Base-by-base conservation (phyloP, 1,140 invertebrate genomes). In the Pygmarrhopalites habei region DNA sequence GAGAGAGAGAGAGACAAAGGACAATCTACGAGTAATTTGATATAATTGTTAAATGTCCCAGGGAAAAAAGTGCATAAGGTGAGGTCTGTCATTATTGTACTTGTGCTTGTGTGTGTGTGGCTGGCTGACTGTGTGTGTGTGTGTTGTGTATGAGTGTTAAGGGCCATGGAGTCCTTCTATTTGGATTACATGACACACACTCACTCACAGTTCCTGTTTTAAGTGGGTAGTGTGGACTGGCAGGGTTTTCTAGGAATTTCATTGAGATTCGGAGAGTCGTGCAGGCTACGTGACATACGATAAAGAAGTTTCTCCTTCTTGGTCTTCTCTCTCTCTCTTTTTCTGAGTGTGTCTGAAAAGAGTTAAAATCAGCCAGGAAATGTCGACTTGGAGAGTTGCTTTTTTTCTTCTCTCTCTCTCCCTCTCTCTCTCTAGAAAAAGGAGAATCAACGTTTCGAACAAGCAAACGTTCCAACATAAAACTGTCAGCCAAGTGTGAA, bases 401-500 rank as follows among this genome's bases (percentile, higher is more conserved):
- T 35, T 35, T n/a, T n/a, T 49, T n/a, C n/a, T 12, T 41, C 39
- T 41, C 39, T 41, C 39, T 41, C 39, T 41, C 39, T 41, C 39
- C 39, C 39, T 49, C 47, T 23, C n/a, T n/a, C n/a, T n/a, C n/a
- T n/a, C 10, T 53, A 14, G 12, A 14, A 53, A 30, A 53, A 56
- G 30, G 51, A 30, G 23, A 53, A 28, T 58, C 35, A 35, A 19
- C 12, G 29, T 41, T 30, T 58, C 25, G 39, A 58, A 35, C 23
- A 28, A 14, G 53, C 29, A 32, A 56, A 32, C 58, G 39, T 26
- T 47, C 58, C 26, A 41, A 56, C 62, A 59, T 64, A 64, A 64
- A 64, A 64, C 56, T 59, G 62, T 64, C 62, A 64, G 44, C 62
- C 47, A 59, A 64, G 62, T 64, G 62, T 64, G 62, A 64, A 64